Conservation (phyloP, 2,888 invertebrate genomes). For the Sarcophaga carnaria region DNA sequence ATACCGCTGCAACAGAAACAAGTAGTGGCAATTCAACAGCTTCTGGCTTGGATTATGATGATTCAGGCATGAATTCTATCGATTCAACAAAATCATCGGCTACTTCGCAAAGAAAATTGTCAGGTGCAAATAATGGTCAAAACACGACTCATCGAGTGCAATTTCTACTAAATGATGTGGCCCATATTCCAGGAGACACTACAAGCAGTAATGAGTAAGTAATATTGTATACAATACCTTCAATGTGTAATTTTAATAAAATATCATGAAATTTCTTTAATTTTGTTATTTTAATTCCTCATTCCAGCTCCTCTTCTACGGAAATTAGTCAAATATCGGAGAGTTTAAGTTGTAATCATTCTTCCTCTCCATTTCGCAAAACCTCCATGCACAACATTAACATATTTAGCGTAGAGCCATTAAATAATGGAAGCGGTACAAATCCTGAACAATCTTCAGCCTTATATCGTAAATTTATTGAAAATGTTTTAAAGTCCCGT, state of each 20-base stretch:
- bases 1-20: slow-evolving; percentile 74
- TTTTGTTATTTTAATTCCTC: slow-evolving; percentile 7
- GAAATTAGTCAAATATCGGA: slow-evolving; percentile 78
- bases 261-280: background rate
- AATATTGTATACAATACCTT: background rate
- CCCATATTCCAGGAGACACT: slow-evolving; percentile 79
- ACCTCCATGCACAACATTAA: slow-evolving; percentile 80
- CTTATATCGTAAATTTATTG: slow-evolving; percentile 89
- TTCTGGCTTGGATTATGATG: slow-evolving; percentile 80
- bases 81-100: slow-evolving; percentile 75
- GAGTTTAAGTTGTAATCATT: slow-evolving; percentile 50
- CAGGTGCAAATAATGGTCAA: slow-evolving; percentile 63
- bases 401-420: slow-evolving; percentile 83
- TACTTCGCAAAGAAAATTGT: slow-evolving; percentile 70
- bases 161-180: slow-evolving; percentile 79
- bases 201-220: slow-evolving; percentile 81
- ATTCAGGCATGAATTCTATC: slow-evolving; percentile 78
- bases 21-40: slow-evolving; percentile 78
- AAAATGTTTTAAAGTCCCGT: slow-evolving; percentile 92
- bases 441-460: slow-evolving; percentile 83
- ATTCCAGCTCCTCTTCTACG: slow-evolving; percentile 78
- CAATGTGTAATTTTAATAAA: background rate
- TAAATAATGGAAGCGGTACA: slow-evolving; percentile 83
- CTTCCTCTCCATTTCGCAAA: slow-evolving; percentile 72
- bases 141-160: slow-evolving; percentile 78